Evolutionary conservation across 2,113 vertebrate species (phyloP), one percentile per base, ranked within the genome.

Genomic region (Paradoxurus hermaphroditus): DNA sequence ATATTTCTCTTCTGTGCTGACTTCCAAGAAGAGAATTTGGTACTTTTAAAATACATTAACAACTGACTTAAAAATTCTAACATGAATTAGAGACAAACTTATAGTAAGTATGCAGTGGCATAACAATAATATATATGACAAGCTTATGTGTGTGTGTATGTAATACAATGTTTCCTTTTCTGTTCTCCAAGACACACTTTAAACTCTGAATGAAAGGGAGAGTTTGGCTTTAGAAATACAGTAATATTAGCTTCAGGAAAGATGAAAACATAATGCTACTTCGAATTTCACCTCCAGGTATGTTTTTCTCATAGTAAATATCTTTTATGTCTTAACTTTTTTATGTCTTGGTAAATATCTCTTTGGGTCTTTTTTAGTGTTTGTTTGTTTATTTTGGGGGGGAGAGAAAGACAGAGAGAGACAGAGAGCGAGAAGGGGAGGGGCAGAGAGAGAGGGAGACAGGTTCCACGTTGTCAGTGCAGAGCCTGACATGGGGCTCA

Each of bases 1-100:
- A 83, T 94, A 25, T 78, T 81, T 39, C 63, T 77, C 63, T 78
- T n/a, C 53, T 92, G 31, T 8, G 93, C 73, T 84, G 81, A 96
- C 67, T 93, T 91, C 67, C 25, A 83, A 68, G 16, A 84, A 34
- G 34, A 51, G 8, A 77, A 88, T 36, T 41, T 53, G 51, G 21
- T 62, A 65, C 1, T 51, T 95, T 83, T 9, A 51, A 56, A 67
- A 93, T 34, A 34, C 36, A 95, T 70, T 84, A 78, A 39, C 21
- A 91, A 56, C 18, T 72, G 51, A 44, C 72, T 91, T 25, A 10
- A 62, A 62, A 25, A 7, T 19, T 68, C 16, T 75, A 67, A 2
- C 44, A 10, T 31, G 15, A 73, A 15, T 84, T 68, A 93, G 8
- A 88, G 15, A 81, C 21, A 84, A 73, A 97, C 72, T 4, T 63